These are phyloP conservation scores for Sebastes steindachneri DNA, from an alignment of 2,797 vertebrate species.

Conservation along the genomic window DNA sequence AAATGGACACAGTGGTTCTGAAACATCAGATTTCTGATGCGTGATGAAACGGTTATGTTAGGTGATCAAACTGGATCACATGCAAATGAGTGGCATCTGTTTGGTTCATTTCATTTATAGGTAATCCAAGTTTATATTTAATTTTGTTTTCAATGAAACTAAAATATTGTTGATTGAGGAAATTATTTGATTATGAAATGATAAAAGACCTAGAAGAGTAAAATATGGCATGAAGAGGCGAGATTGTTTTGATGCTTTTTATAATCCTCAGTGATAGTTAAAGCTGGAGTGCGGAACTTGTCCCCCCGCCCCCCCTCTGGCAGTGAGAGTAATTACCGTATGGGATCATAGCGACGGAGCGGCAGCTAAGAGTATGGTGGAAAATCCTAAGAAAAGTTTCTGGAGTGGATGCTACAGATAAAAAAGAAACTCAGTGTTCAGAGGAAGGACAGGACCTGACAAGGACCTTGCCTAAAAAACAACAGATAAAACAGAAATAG, in stretches of 20 bases:
- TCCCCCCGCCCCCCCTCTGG: too few relatives aligned
- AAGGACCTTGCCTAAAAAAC: neutral
- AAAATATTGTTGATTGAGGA: neutral
- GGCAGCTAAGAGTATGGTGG: too few relatives aligned
- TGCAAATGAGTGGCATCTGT: neutral
- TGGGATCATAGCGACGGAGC: too few relatives aligned
- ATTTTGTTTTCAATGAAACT: neutral
- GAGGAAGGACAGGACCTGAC: neutral
- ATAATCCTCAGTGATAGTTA: too few relatives aligned
- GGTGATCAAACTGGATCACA: neutral
- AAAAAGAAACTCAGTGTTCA: neutral
- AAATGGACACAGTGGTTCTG: conserved; percentile 9
- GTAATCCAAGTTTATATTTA: too few relatives aligned
- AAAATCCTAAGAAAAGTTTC: too few relatives aligned
- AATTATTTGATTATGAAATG: neutral
- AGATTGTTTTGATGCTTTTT: neutral
- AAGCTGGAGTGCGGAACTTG: too few relatives aligned
- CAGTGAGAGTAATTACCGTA: too few relatives aligned
- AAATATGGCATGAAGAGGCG: neutral
- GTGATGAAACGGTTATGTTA: neutral
- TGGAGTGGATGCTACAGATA: neutral
- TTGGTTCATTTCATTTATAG: too few relatives aligned
- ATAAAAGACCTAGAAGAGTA: neutral
- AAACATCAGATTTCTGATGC: conserved; percentile 1
- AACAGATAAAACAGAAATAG: neutral